Conservation (phyloP, 2,797 vertebrate species). For the Anguilla marmorata region DNA sequence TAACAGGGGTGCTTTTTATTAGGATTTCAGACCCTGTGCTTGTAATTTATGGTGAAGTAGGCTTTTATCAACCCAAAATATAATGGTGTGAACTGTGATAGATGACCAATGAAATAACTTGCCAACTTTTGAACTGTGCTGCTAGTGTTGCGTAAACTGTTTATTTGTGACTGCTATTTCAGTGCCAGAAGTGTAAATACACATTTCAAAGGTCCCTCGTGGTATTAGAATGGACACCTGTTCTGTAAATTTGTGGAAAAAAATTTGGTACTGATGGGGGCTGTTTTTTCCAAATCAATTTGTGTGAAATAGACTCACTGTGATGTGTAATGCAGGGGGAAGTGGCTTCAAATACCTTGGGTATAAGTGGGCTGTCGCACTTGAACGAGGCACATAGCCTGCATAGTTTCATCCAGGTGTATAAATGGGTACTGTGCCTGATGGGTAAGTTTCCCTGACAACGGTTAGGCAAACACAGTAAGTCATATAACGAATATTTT, state of each 20-base stretch:
- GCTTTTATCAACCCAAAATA: not conserved
- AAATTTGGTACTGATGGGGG: not conserved
- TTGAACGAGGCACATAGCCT: not conserved
- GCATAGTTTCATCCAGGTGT: not conserved
- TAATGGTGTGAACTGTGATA: not conserved
- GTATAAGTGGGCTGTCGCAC: not conserved
- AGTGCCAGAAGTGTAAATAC: not conserved
- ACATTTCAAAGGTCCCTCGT: not conserved
- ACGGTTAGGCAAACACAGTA: not conserved
- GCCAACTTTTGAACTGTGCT: not conserved
- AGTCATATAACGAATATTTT: slow-evolving; percentile 20
- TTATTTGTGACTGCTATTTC: not conserved
- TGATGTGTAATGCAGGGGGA: not conserved
- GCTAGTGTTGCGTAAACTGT: not conserved
- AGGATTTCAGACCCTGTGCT: not conserved
- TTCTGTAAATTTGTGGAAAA: not conserved
- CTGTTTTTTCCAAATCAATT: not conserved
- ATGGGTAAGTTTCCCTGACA: not conserved
- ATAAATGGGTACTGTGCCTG: not conserved
- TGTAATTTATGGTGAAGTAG: not conserved
- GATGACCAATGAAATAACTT: not conserved
- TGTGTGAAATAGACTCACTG: not conserved
- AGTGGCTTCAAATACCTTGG: not conserved
- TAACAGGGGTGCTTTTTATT: not conserved
- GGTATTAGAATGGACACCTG: not conserved